Percentiles rank a stretch among this genome's conserved stretches.
These are phyloP conservation scores for Ips typographus DNA, from an alignment of 1,140 invertebrate species.

Conservation along the genomic window DNA sequence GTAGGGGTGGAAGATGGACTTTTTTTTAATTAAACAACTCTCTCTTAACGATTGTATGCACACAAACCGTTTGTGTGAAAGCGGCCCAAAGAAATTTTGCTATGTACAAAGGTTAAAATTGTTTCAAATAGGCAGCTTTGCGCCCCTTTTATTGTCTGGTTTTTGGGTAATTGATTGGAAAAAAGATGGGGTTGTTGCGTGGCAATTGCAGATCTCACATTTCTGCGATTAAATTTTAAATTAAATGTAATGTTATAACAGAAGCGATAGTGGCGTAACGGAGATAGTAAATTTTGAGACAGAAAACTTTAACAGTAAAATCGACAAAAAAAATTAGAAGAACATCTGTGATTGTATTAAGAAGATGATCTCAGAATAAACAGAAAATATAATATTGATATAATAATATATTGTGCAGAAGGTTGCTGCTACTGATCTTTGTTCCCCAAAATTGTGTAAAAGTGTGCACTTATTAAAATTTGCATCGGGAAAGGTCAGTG, in stretches of 20 bases:
- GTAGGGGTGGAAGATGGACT: too few species aligned
- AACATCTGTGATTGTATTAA: slow-evolving; percentile 42
- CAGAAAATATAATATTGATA: slow-evolving; percentile 27
- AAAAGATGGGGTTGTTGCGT: neutral
- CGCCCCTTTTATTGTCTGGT: slow-evolving; percentile 31
- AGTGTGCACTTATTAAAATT: slow-evolving; percentile 23
- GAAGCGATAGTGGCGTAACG: too few species aligned
- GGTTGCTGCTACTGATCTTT: slow-evolving; percentile 13
- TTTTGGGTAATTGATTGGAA: slow-evolving; percentile 6
- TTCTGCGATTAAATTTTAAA: slow-evolving; percentile 19
- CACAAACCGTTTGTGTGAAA: too few species aligned
- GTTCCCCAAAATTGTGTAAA: neutral
- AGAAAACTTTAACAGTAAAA: slow-evolving; percentile 7
- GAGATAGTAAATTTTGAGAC: slow-evolving; percentile 2
- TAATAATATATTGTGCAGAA: slow-evolving; percentile 35
- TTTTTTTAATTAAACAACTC: too few species aligned
- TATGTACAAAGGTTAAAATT: too few species aligned
- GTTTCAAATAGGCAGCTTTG: slow-evolving; percentile 29
- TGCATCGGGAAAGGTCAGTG: slow-evolving; percentile 1
- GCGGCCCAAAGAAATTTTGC: too few species aligned
- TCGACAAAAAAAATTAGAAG: slow-evolving; percentile 20
- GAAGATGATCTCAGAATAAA: slow-evolving; percentile 41
- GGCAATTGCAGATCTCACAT: slow-evolving; percentile 30
- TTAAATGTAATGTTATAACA: too few species aligned
- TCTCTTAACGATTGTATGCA: too few species aligned